These are phyloP conservation scores for Drosophila seclusa DNA, from an alignment of 2,888 invertebrate species.

Conservation along the genomic window DNA sequence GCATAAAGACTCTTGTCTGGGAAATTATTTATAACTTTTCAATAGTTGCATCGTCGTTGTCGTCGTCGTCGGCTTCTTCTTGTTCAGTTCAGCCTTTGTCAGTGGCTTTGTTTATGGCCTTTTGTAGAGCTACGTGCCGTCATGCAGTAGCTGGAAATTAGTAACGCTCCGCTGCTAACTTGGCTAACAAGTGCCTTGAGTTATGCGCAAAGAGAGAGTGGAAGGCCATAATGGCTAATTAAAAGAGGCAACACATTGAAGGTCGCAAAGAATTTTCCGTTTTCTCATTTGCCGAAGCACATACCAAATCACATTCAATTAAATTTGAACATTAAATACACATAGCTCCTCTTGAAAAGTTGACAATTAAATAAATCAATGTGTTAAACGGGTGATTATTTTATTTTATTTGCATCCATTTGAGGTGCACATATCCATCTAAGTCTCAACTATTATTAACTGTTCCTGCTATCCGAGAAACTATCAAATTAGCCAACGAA, in stretches of 20 bases:
- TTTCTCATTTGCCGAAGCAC: not conserved
- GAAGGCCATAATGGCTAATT: slow-evolving; percentile 43
- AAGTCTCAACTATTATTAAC: slow-evolving; percentile 24
- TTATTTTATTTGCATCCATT: slow-evolving; percentile 19
- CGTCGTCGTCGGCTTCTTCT: not conserved
- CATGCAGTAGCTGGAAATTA: slow-evolving; percentile 67
- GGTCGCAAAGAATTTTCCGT: slow-evolving; percentile 7
- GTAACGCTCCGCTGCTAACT: slow-evolving; percentile 48
- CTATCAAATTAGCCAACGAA: slow-evolving; percentile 5
- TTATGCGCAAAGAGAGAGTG: slow-evolving; percentile 33
- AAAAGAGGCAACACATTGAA: slow-evolving; percentile 27
- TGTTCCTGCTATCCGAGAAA: slow-evolving; percentile 29
- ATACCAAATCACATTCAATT: not conserved
- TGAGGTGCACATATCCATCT: not conserved
- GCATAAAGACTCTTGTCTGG: not conserved
- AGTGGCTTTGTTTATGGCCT: slow-evolving; percentile 6
- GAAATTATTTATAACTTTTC: slow-evolving; percentile 3
- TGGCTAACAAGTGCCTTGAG: slow-evolving; percentile 41
- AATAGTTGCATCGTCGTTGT: not conserved
- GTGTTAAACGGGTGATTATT: slow-evolving; percentile 3
- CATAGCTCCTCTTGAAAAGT: not conserved
- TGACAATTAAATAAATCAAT: slow-evolving; percentile 20
- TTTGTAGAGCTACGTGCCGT: slow-evolving; percentile 59
- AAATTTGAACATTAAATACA: not conserved
- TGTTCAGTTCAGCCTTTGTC: not conserved